Conservation (phyloP, 2,888 invertebrate species). For the Apotomis turbidana region DNA sequence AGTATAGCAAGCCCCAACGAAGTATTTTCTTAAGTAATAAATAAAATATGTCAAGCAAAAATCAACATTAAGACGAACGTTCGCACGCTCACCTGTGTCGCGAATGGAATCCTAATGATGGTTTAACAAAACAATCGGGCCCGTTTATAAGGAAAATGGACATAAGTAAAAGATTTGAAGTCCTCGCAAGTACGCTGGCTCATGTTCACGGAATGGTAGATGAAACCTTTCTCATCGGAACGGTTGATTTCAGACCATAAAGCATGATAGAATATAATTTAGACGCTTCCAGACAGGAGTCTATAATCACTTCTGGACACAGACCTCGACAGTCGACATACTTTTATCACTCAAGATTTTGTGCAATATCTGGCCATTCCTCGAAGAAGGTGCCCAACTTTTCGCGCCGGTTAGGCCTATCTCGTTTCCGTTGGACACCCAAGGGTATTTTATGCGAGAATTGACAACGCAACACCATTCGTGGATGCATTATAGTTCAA, state of each 20-base stretch:
- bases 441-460: no score
- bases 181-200: constrained; percentile 43
- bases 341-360: no score
- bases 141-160: constrained; percentile 52
- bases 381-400: no score
- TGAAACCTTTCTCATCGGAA: constrained; percentile 27
- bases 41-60: constrained; percentile 44
- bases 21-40: background rate
- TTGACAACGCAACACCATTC: no score
- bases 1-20: background rate
- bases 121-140: constrained; percentile 47
- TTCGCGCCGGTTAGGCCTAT: no score
- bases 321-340: no score
- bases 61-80: constrained; percentile 51
- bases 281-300: background rate
- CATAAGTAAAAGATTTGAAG: constrained; percentile 47
- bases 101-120: constrained; percentile 56
- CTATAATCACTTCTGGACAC: no score
- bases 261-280: background rate
- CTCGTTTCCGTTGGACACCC: no score
- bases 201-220: constrained; percentile 44
- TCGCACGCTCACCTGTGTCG: constrained; percentile 47
- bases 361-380: no score
- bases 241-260: constrained; percentile 7
- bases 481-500: no score